Conservation (phyloP, 2,113 vertebrate species). For the Prietella phreatophila region DNA sequence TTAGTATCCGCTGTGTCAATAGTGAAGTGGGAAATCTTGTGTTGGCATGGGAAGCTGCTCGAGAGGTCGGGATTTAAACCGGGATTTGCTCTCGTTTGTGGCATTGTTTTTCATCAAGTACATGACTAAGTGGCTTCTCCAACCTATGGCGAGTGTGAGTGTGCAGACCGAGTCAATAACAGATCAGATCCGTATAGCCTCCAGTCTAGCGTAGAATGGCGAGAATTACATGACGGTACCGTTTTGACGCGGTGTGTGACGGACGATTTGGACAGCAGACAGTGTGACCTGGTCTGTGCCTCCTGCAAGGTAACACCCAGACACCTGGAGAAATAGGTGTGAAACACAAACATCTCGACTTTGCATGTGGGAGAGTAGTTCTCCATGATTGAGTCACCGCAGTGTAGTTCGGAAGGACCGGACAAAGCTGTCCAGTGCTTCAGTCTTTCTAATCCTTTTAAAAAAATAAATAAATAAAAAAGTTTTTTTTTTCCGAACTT, state of each 20-base stretch:
- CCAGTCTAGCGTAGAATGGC: not conserved
- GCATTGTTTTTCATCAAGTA: not conserved
- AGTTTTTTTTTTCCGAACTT: no score
- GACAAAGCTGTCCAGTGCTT: not conserved
- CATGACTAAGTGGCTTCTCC: not conserved
- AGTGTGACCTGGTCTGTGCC: not conserved
- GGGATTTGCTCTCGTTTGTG: not conserved
- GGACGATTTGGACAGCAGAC: conserved; percentile 23
- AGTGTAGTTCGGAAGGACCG: not conserved
- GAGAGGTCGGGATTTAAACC: not conserved
- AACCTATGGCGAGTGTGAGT: not conserved
- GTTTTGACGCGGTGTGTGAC: conserved; percentile 33
- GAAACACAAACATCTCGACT: conserved; percentile 34
- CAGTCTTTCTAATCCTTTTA: not conserved
- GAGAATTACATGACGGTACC: not conserved
- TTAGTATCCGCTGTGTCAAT: conserved; percentile 58
- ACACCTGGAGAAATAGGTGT: conserved; percentile 47
- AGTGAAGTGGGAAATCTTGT: conserved; percentile 54
- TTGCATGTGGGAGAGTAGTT: no score
- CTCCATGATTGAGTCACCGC: conserved; percentile 28
- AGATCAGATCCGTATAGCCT: not conserved
- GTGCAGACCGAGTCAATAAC: not conserved
- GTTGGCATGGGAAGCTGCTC: conserved; percentile 28
- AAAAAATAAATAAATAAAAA: no score
- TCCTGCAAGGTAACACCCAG: conserved; percentile 42